Base-by-base conservation (phyloP, 2,113 vertebrate species). In the Coryphaenoides rupestris region DNA sequence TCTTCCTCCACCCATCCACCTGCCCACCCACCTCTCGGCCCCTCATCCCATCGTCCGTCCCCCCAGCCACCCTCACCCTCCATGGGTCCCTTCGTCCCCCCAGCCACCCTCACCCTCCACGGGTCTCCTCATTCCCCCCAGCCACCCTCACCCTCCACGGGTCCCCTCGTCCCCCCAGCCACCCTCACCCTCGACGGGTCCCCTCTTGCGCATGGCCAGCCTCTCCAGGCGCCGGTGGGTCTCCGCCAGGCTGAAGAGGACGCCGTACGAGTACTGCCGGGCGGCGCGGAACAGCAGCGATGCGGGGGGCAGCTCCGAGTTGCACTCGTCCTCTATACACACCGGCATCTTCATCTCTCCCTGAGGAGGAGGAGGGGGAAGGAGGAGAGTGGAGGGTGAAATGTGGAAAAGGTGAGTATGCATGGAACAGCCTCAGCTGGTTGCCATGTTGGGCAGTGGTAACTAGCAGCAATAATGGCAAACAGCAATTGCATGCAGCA, bases 341-440 rank as follows among this genome's bases (percentile, higher is more conserved):
- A 96, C 92, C 1, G 95, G 93, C 80, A 96, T 93, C 86, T 95
- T 96, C 88, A 95, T 93, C 81, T 96, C 95, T 72, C 94, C 94
- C 95, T 96, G 86, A 33, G 58, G 56, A 50, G 49, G 4, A 9
- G 26, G 22, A 21, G 21, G 0, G 3, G 22, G 4, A 40, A 7
- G 24, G 52, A 14, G 53, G 12, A 21, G 6, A n/a, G n/a, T n/a
- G n/a, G n/a, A n/a, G n/a, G n/a, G n/a, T n/a, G n/a, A n/a, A n/a
- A n/a, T n/a, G n/a, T n/a, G n/a, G n/a, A n/a, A n/a, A 1, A 40
- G 1, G 9, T 40, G 9, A 40, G 33, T 12, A 12, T 40, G 33
- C 33, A 40, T 40, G 33, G 33, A 10, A 40, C 33, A 40, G 33
- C 33, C 28, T 33, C 28, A 10, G 28, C 28, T 12, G 9, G 33